Evolutionary conservation across 2,113 vertebrate genomes (phyloP).

Genomic region (Calidris pygmaea): DNA sequence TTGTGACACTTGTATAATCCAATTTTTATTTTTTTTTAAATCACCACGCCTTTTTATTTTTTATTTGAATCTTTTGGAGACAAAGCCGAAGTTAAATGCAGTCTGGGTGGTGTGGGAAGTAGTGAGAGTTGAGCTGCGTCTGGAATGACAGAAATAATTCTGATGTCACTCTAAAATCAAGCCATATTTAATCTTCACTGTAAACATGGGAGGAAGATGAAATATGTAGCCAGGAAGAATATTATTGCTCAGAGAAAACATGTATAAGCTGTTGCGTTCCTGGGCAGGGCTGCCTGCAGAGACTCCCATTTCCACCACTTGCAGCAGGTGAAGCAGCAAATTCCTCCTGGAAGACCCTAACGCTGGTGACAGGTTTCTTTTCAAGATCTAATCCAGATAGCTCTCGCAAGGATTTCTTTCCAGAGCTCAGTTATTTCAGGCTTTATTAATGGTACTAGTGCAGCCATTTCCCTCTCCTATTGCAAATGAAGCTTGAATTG

Average conservation of each 20-base stretch:
- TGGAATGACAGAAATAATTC: not conserved
- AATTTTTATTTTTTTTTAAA: not conserved
- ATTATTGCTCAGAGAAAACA: not conserved
- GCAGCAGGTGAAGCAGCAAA: not conserved
- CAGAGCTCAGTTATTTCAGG: not conserved
- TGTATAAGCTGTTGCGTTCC: fast-evolving
- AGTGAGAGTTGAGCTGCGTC: not conserved
- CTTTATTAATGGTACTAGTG: not conserved
- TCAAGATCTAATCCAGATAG: not conserved
- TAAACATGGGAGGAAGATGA: not conserved
- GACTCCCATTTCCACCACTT: not conserved
- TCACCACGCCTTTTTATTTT: not conserved
- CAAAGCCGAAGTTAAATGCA: not conserved
- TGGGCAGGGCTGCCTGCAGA: not conserved
- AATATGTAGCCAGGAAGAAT: fast-evolving
- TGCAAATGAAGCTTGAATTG: not conserved
- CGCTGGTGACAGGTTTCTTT: not conserved
- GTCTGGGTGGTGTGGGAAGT: not conserved
- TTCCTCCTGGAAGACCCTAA: not conserved
- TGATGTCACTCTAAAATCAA: not conserved
- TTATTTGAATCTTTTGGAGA: fast-evolving
- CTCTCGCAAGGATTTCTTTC: not conserved
- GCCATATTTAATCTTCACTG: not conserved
- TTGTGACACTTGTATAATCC: not conserved
- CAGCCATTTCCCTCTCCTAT: not conserved